A percentile compares a stretch with the other conserved stretches of the same genome.
phyloP scores from a whole-genome alignment of 2,113 vertebrate genomes.

The Vicugna pacos region DNA sequence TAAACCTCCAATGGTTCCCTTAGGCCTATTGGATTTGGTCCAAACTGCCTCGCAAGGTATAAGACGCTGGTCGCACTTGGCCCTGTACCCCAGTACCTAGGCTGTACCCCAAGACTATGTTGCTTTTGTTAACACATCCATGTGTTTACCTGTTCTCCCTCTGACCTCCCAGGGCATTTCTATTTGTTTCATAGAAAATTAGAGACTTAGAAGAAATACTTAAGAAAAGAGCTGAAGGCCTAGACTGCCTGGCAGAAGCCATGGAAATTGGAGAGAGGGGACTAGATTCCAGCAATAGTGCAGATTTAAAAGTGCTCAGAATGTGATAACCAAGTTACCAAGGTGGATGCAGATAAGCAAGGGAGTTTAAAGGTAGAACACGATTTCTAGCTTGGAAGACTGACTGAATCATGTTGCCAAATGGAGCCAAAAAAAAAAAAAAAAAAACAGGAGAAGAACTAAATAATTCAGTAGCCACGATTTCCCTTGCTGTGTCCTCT shows the following conservation, averaged over 20 bases:
- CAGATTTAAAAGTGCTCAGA: not conserved
- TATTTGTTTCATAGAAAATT: not conserved
- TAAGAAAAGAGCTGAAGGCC: not conserved
- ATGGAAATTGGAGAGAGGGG: not conserved
- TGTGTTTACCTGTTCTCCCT: fast-evolving
- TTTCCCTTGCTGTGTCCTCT: not conserved
- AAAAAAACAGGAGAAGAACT: not conserved
- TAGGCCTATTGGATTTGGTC: not conserved
- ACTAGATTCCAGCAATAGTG: not conserved
- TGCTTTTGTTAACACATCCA: not conserved
- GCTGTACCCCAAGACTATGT: not conserved
- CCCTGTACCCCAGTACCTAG: fast-evolving
- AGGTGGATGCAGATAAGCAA: not conserved
- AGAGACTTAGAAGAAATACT: not conserved
- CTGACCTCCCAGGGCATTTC: not conserved
- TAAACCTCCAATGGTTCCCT: fast-evolving
- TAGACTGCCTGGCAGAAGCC: not conserved
- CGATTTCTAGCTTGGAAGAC: not conserved
- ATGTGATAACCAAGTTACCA: not conserved
- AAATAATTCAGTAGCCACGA: not conserved
- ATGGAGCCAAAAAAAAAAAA: not conserved
- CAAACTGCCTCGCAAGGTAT: not conserved
- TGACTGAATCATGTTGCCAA: not conserved
- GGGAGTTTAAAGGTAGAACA: not conserved
- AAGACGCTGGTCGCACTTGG: too few species aligned